Conservation (phyloP, 2,113 vertebrate species). For the Chaetorhynchus papuensis region DNA sequence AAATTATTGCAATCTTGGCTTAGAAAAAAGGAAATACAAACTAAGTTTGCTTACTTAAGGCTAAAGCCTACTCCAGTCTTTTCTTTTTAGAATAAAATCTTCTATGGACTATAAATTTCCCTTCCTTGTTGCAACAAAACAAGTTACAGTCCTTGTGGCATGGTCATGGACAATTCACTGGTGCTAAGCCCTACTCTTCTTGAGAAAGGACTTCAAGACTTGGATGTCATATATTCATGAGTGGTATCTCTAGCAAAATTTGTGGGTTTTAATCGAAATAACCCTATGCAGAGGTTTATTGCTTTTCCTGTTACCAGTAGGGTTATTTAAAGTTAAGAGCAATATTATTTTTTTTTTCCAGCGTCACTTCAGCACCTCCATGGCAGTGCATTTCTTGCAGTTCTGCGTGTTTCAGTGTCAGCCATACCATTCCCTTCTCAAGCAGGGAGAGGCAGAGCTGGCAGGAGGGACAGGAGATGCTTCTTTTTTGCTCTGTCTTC, state of each 20-base stretch:
- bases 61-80: background rate
- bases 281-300: background rate
- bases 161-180: background rate
- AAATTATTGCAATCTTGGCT: background rate
- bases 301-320: background rate
- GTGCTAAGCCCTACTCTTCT: rapidly evolving
- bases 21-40: background rate
- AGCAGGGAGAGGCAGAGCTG: conserved; percentile 22
- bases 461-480: conserved; percentile 50
- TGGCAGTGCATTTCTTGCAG: background rate
- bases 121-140: background rate
- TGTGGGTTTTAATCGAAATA: background rate
- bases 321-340: conserved; percentile 18
- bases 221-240: background rate
- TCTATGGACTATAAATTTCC: background rate
- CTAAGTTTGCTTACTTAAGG: background rate
- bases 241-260: background rate
- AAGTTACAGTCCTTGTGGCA: background rate
- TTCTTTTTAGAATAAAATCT: background rate
- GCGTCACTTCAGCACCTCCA: background rate
- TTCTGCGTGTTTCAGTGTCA: background rate
- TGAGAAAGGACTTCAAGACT: background rate
- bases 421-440: background rate
- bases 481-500: conserved; percentile 48
- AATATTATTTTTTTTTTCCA: conserved; percentile 37